Evolutionary conservation across 35 echinoderm and acorn worm genomes (phyloP), one percentile per base, ranked within the genome.

Genomic region (Eucidaris tribuloides): DNA sequence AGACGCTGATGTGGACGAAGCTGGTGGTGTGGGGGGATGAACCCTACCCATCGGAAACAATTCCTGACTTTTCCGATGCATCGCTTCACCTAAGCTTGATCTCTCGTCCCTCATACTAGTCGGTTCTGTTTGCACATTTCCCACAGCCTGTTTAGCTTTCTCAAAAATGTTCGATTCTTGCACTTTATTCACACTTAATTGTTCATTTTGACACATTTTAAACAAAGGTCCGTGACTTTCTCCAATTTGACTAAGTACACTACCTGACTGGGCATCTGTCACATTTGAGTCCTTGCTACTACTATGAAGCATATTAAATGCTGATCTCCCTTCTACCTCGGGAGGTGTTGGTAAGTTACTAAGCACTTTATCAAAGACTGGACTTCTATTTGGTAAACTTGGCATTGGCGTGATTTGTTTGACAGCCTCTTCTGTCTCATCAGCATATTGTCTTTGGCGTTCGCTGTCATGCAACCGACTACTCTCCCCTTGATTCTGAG

Each of bases 101-200:
- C 37, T 40, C 11, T 0, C 36, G 24, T 74, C 68, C 41, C 44
- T 74, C 30, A 36, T 22, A 74, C 41, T 44, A 40, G 38, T 74
- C 33, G 24, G 22, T 35, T 74, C 68, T 36, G 37, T 74, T 74
- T 74, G 68, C 68, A 74, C 68, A 74, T 74, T 74, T 74, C 68
- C 68, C 68, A 17, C 19, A n/a, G 68, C 35, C 24, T 13, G 68
- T 25, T 20, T 74, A 42, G 37, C 24, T 9, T 74, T 74, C 37
- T 36, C 68, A 74, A 74, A 74, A 33, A 74, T 42, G 68, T 74
- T 74, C 41, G 44, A 33, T 43, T 74, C 68, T 74, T 74, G 68
- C 68, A 74, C 68, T 74, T 36, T 74, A 74, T 74, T 42, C 29
- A 42, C 68, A 42, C 24, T 74, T 24, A 7, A 24, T 4, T 38